Evolutionary conservation across 2,113 vertebrate species (phyloP), one percentile per base, ranked within the genome.

Genomic region (Ciconia maguari): DNA sequence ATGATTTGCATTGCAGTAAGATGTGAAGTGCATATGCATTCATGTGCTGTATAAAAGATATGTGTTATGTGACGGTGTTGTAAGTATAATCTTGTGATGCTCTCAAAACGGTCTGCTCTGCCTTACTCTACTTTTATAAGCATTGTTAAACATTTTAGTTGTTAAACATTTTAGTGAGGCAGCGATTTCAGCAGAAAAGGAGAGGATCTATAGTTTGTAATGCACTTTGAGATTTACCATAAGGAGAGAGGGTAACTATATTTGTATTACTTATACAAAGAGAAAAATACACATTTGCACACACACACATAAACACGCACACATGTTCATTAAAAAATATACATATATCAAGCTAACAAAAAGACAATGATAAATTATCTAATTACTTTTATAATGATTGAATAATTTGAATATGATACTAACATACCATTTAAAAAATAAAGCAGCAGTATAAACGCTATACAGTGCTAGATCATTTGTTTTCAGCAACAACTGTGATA

Each of bases 231-330:
- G 27, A 68, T 76, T 58, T 75, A 64, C 22, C 24, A 10, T 29
- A 46, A 58, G 46, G 27, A 74, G 30, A 87, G 21, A 89, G 0
- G 8, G 58, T 69, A 72, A 83, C 68, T 92, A 34, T 26, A 42
- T 84, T 79, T 62, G 32, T 69, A 72, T 69, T 72, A 15, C 30
- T 86, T 90, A 34, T 19, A 66, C 13, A 64, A 66, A 88, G 21
- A 29, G 8, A 68, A 64, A 90, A 90, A 79, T n/a, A 51, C 24
- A 60, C 13, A 41, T 62, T 66, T 83, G 20, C 10, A 1, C 0
- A 0, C 32, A 22, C 27, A 54, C 3, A n/a, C 9, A 79, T 5
- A n/a, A 6, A 58, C 7, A 30, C 13, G 4, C 58, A 62, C 18
- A 79, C 5, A 11, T 1, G 11, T 38, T 51, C 7, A 34, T 13